These are phyloP conservation scores for Parauchenoglanis punctatus DNA, from an alignment of 2,797 vertebrate species.

Conservation along the genomic window DNA sequence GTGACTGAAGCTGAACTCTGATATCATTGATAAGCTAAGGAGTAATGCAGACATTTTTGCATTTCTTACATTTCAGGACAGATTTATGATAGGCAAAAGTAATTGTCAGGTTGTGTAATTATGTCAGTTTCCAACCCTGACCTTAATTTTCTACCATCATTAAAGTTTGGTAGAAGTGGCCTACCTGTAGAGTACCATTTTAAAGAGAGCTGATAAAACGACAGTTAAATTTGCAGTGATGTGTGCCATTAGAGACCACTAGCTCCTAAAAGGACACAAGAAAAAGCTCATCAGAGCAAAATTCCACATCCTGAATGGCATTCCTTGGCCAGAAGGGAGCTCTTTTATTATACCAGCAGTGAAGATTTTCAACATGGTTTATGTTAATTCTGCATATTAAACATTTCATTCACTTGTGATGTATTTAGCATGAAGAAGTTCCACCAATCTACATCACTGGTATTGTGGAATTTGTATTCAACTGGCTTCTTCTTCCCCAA, in stretches of 20 bases:
- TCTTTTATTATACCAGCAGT: background rate
- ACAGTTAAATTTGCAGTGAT: background rate
- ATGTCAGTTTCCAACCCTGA: background rate
- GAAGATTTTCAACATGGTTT: background rate
- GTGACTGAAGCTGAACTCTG: background rate
- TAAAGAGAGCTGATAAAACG: background rate
- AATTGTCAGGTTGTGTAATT: background rate
- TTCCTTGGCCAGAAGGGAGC: background rate
- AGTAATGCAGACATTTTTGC: background rate
- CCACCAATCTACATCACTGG: background rate
- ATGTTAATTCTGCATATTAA: background rate
- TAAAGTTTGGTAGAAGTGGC: background rate
- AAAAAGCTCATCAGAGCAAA: constrained; percentile 22
- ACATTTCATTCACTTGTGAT: constrained; percentile 5
- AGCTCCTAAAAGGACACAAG: constrained; percentile 15
- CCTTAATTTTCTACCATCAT: background rate
- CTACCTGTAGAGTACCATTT: background rate
- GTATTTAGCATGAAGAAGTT: background rate
- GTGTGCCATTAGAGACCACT: background rate
- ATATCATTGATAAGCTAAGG: background rate
- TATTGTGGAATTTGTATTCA: background rate
- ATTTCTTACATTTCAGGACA: background rate
- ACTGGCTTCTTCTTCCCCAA: background rate
- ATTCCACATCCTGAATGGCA: background rate
- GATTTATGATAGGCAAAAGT: background rate